Conservation (phyloP, 2,113 vertebrate species). For the Saccopteryx leptura region DNA sequence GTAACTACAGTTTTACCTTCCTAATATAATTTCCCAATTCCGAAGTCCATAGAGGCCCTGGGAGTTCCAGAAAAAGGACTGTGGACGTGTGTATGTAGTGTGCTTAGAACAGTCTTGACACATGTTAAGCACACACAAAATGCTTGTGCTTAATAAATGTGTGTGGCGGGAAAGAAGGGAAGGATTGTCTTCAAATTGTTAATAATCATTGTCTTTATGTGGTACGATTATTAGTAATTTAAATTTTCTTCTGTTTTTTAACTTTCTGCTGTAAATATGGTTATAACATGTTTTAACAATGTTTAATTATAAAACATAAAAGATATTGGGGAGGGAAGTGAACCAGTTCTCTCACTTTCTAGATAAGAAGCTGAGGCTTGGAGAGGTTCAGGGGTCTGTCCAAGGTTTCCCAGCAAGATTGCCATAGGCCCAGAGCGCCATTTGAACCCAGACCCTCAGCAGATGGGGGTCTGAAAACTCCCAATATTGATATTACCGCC, state of each 20-base stretch:
- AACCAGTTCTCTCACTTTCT: neutral
- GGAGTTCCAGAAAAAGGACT: neutral
- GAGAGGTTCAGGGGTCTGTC: neutral
- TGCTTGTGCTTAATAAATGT: neutral
- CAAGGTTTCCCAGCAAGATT: neutral
- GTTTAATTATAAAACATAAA: neutral
- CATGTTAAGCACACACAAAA: neutral
- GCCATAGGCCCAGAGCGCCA: too few relatives aligned
- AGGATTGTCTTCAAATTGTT: neutral
- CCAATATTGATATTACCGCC: neutral
- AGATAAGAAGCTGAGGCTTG: neutral
- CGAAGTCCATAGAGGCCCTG: neutral
- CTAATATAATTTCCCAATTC: neutral
- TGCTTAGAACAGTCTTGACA: neutral
- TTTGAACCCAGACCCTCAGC: neutral
- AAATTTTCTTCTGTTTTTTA: conserved; percentile 8
- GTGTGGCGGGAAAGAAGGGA: neutral
- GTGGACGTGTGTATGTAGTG: neutral
- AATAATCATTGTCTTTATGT: neutral
- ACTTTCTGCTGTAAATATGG: neutral
- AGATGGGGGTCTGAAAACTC: neutral
- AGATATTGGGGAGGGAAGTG: neutral
- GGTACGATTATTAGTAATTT: neutral
- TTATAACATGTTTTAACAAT: neutral
- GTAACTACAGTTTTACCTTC: neutral